Evolutionary conservation across 2,888 invertebrate species (phyloP), one percentile per base, ranked within the genome.

Genomic region (Limnephilus lunatus): DNA sequence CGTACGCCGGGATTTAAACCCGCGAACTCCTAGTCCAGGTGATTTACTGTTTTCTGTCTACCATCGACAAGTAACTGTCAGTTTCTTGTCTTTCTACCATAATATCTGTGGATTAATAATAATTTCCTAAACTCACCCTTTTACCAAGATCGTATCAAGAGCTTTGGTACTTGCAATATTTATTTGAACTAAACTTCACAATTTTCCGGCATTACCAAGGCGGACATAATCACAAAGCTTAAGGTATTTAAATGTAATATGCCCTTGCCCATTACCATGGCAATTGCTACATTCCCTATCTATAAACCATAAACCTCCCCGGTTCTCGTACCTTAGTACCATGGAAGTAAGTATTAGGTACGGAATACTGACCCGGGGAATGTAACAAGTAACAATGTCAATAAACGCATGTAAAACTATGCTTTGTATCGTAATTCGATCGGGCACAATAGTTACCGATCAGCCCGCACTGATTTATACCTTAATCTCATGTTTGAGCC

Each of bases 401-500:
- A 88, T 91, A 91, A 91, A 91, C 87, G 87, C 81, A 87, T 81
- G 81, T 91, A 91, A 35, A 90, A 83, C 90, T 48, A 90, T 4
- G 30, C 44, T 31, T 82, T 87, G 68, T 91, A 89, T 90, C 80
- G 93, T 93, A 93, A 93, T 93, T 93, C 87, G 90, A 93, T 93
- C 92, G 81, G 92, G 80, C 85, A 92, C 92, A 93, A 91, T 93
- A 89, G 93, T 92, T 93, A 92, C 86, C 80, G 91, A 91, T 92
- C 83, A 83, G 81, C 68, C 91, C 35, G 80, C 48, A 81, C 93
- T 93, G 93, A 93, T 93, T 93, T 93, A 93, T 93, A 89, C 93
- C 91, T 93, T 93, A 93, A 93, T 93, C 93, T 90, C 92, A 93
- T 91, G 93, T 93, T 93, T 86, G 92, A 90, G 82, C 93, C 92